A percentile compares a stretch with the other conserved stretches of the same genome.
phyloP scores from a whole-genome alignment of 2,113 vertebrate genomes.

The Larimichthys crocea region DNA sequence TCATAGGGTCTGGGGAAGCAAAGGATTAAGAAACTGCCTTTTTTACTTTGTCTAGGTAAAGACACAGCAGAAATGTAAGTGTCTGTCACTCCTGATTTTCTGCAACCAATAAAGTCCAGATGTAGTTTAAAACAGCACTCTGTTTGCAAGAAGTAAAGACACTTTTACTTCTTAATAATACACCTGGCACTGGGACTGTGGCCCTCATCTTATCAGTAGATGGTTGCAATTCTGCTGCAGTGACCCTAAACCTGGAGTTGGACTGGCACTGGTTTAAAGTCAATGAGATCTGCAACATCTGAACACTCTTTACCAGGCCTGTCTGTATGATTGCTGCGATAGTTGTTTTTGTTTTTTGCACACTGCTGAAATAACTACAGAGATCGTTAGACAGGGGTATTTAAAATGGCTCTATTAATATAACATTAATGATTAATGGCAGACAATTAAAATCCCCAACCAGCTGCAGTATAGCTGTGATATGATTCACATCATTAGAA shows the following conservation, averaged over 20 bases:
- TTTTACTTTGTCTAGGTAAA: conserved; percentile 23
- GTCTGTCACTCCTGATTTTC: neutral
- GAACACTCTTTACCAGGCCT: neutral
- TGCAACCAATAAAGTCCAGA: conserved; percentile 36
- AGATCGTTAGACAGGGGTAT: neutral
- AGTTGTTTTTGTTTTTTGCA: neutral
- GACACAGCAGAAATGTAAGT: conserved; percentile 2
- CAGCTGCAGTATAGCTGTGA: conserved; percentile 1
- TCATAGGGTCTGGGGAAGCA: conserved; percentile 13
- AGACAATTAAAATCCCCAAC: conserved; percentile 6
- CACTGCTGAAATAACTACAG: neutral
- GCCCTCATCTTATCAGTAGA: conserved; percentile 38
- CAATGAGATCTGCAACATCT: conserved; percentile 12
- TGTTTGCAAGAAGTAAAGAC: conserved; percentile 27
- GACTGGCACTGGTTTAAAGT: neutral
- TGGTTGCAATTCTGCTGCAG: conserved; percentile 32
- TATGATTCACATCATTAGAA: conserved; percentile 3
- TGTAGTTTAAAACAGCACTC: conserved; percentile 36
- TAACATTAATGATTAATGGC: conserved; percentile 33
- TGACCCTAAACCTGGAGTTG: conserved; percentile 6
- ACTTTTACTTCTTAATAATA: conserved; percentile 64
- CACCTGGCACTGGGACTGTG: conserved; percentile 33
- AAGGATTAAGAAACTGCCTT: conserved; percentile 43
- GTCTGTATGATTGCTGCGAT: neutral
- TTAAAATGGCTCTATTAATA: conserved; percentile 35